phyloP scores from a whole-genome alignment of 1,140 invertebrate genomes.

The Ceratina japonica region DNA sequence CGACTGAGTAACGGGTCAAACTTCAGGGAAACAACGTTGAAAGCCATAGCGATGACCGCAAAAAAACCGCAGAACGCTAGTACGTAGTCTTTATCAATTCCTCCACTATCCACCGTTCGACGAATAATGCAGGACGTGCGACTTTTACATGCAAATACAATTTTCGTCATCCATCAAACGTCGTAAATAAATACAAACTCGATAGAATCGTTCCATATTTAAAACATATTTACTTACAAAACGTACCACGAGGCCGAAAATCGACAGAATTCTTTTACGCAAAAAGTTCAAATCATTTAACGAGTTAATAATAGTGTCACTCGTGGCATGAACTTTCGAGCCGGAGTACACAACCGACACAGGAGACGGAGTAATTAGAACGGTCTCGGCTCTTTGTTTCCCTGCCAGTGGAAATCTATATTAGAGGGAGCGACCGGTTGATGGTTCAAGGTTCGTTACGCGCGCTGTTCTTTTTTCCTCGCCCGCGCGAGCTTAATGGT shows the following conservation, averaged over 20 bases:
- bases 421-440: conserved; percentile 31
- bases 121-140: conserved; percentile 57
- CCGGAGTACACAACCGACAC: too few relatives aligned
- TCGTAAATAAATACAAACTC: too few relatives aligned
- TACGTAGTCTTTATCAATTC: background rate
- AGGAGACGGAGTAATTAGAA: conserved; percentile 32
- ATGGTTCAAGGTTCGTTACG: conserved; percentile 25
- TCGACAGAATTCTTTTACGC: too few relatives aligned
- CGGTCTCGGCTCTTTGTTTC: conserved; percentile 30
- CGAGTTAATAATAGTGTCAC: too few relatives aligned
- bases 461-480: conserved; percentile 9
- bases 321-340: too few relatives aligned
- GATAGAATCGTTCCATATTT: too few relatives aligned
- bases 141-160: conserved; percentile 69
- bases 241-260: too few relatives aligned
- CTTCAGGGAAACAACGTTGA: conserved; percentile 50
- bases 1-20: conserved; percentile 27
- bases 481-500: background rate
- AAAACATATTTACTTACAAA: too few relatives aligned
- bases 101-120: conserved; percentile 67
- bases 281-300: too few relatives aligned
- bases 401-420: background rate
- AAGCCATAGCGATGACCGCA: conserved; percentile 6
- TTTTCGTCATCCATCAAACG: too few relatives aligned
- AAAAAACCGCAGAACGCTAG: background rate